These are phyloP conservation scores for Gymnobelideus leadbeateri DNA, from an alignment of 2,113 vertebrate species.

Conservation along the genomic window DNA sequence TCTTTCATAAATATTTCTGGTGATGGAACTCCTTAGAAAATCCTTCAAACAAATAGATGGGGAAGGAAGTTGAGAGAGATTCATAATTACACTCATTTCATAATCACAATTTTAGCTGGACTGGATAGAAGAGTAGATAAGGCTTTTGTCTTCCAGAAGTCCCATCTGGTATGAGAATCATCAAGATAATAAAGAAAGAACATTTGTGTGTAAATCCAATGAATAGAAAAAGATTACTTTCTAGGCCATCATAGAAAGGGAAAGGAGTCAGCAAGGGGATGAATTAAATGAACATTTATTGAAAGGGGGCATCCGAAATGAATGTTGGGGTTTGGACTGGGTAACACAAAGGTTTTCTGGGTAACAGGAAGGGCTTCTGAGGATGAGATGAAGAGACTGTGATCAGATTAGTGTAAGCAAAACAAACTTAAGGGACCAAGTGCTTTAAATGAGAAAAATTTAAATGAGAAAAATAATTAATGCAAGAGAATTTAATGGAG, in stretches of 20 bases:
- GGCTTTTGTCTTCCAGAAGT: not conserved
- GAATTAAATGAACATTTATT: not conserved
- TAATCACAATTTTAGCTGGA: slow-evolving; percentile 6
- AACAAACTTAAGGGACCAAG: not conserved
- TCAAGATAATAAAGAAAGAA: not conserved
- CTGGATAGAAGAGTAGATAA: not conserved
- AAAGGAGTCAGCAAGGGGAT: slow-evolving; percentile 1
- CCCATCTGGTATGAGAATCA: slow-evolving; percentile 1
- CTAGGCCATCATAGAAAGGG: not conserved
- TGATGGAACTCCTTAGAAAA: not conserved
- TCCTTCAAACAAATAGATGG: not conserved
- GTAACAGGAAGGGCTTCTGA: not conserved
- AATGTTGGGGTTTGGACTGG: not conserved
- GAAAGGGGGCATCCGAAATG: not conserved
- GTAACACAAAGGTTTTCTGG: not conserved
- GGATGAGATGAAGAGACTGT: not conserved
- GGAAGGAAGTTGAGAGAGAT: not conserved
- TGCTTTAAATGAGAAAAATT: not conserved
- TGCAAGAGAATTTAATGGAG: not conserved
- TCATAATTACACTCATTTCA: not conserved
- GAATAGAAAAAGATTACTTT: not conserved
- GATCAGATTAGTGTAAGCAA: not conserved
- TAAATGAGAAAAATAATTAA: slow-evolving; percentile 8
- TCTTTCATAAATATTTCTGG: slow-evolving; percentile 1
- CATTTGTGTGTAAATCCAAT: not conserved